phyloP scores from a whole-genome alignment of 2,888 invertebrate genomes.

The Deilephila porcellus region DNA sequence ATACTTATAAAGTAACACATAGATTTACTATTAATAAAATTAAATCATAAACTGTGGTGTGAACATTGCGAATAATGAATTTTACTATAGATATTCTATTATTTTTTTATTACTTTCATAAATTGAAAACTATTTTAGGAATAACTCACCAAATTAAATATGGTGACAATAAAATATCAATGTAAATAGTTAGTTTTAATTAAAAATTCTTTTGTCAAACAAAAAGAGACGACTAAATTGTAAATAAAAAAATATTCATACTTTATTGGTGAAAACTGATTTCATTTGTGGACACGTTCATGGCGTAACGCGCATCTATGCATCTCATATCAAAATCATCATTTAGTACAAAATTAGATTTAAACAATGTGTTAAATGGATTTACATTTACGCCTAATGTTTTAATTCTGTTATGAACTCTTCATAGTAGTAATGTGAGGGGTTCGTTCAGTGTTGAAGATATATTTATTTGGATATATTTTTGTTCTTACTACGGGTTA shows the following conservation, averaged over 20 bases:
- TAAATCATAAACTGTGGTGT: slow-evolving; percentile 8
- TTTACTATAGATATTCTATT: slow-evolving; percentile 14
- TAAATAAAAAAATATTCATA: slow-evolving; percentile 68
- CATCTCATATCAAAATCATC: slow-evolving; percentile 68
- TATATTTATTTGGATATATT: slow-evolving; percentile 39
- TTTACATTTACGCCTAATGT: slow-evolving; percentile 42
- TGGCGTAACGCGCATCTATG: slow-evolving; percentile 36
- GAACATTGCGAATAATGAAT: not conserved
- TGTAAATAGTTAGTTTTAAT: slow-evolving; percentile 79
- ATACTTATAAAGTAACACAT: slow-evolving; percentile 25
- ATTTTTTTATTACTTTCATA: slow-evolving; percentile 21
- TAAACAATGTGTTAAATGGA: slow-evolving; percentile 36
- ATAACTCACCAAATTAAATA: slow-evolving; percentile 73
- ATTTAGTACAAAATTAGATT: slow-evolving; percentile 58
- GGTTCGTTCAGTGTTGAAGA: not conserved
- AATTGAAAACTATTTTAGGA: slow-evolving; percentile 14
- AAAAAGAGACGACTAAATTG: slow-evolving; percentile 48
- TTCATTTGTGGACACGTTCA: slow-evolving; percentile 43
- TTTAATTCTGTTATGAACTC: slow-evolving; percentile 46
- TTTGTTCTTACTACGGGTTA: slow-evolving; percentile 41
- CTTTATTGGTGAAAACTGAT: slow-evolving; percentile 46
- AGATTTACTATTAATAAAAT: slow-evolving; percentile 17
- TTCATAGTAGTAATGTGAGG: slow-evolving; percentile 30
- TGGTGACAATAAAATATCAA: slow-evolving; percentile 84
- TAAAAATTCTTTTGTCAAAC: slow-evolving; percentile 49